These are phyloP conservation scores for Limenitis camilla DNA, from an alignment of 2,888 invertebrate genomes.

Conservation along the genomic window DNA sequence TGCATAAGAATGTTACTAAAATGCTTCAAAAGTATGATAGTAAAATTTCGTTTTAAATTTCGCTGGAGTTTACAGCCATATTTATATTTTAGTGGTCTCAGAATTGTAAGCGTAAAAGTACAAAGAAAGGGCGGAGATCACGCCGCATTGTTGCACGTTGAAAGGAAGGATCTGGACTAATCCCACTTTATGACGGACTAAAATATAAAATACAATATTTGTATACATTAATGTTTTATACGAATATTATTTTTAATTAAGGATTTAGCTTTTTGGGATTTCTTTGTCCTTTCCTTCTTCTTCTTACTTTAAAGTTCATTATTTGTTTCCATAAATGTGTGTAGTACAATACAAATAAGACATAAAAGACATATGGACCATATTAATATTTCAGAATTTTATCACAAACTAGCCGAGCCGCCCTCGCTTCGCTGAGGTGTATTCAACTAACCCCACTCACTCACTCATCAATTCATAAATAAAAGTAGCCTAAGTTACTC, in stretches of 20 bases:
- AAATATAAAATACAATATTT: not conserved
- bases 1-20: too few species aligned
- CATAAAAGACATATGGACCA: too few species aligned
- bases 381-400: too few species aligned
- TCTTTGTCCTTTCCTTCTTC: too few species aligned
- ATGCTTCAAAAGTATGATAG: not conserved
- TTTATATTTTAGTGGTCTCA: conserved; percentile 2
- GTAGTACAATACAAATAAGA: too few species aligned
- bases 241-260: not conserved
- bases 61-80: not conserved
- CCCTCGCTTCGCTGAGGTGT: too few species aligned
- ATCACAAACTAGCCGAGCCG: too few species aligned
- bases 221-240: not conserved
- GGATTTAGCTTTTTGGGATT: not conserved
- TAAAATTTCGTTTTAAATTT: not conserved
- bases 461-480: too few species aligned
- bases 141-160: conserved; percentile 10
- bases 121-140: conserved; percentile 6
- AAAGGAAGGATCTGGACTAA: conserved; percentile 11
- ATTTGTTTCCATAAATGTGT: too few species aligned
- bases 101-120: conserved; percentile 12
- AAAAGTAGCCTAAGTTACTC: too few species aligned
- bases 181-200: conserved; percentile 13
- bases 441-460: too few species aligned
- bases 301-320: too few species aligned